Conservation (phyloP, 1,140 invertebrate species). For the Apis cerana region DNA sequence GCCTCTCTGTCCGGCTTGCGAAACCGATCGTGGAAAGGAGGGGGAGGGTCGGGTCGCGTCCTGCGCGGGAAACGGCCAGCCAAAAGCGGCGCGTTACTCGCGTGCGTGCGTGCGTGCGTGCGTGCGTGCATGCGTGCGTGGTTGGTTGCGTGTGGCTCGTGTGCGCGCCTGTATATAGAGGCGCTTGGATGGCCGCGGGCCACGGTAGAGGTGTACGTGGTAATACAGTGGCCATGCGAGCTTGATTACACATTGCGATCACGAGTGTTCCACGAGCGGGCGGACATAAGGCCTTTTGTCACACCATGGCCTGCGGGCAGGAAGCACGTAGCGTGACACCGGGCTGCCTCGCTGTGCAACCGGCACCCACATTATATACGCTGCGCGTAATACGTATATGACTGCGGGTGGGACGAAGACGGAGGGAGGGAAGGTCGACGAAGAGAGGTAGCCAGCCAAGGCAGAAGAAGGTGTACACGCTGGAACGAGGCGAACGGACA, state of each 20-base stretch:
- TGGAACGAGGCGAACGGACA: neutral
- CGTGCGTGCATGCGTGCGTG: neutral
- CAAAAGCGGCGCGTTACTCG: conserved; percentile 56
- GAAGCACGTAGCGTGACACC: conserved; percentile 81
- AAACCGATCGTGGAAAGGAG: conserved; percentile 49
- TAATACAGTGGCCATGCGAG: conserved; percentile 74
- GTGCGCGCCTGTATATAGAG: conserved; percentile 16
- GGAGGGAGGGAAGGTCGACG: neutral
- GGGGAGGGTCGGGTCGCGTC: conserved; percentile 43
- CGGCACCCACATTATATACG: conserved; percentile 75
- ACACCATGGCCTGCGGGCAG: conserved; percentile 77
- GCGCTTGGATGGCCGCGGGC: conserved; percentile 51
- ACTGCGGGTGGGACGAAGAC: conserved; percentile 2
- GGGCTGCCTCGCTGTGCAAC: conserved; percentile 62
- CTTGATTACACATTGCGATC: conserved; percentile 80
- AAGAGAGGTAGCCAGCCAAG: neutral
- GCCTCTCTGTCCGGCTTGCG: conserved; percentile 26
- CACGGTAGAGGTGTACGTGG: conserved; percentile 66
- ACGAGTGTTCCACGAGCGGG: conserved; percentile 77
- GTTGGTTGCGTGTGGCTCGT: conserved; percentile 4
- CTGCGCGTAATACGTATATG: conserved; percentile 70
- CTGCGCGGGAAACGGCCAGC: conserved; percentile 60
- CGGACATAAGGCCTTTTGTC: conserved; percentile 78
- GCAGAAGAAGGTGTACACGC: neutral
- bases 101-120: neutral